Evolutionary conservation across 2,888 invertebrate genomes (phyloP), one percentile per base, ranked within the genome.

Genomic region (Mythimna pallens): DNA sequence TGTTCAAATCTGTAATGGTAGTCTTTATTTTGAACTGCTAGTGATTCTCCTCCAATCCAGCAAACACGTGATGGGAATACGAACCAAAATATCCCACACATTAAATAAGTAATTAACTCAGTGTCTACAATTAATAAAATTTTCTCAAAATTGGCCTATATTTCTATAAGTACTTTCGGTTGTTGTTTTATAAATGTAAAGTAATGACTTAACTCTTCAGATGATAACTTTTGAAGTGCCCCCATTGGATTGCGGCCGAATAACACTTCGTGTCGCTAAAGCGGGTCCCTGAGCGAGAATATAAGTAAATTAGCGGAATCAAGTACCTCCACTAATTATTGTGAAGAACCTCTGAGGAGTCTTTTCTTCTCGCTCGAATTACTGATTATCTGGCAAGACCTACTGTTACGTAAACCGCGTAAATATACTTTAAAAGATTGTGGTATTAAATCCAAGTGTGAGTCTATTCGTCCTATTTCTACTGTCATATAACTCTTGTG

Each of bases 291-390:
- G 58, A 76, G 80, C 80, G 78, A 78, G 76, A 82, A 77, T 75
- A 81, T 73, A 81, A 83, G 78, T 84, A 77, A 72, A 78, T 64
- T 66, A 84, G 64, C 64, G 73, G 68, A 30, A 78, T 83, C 74
- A 68, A 80, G 79, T 84, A 71, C 76, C 72, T 55, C 47, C 43
- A 65, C 77, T 73, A 84, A 84, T 76, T 75, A 75, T 74, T 77
- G 43, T 79, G 62, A 36, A 71, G 68, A 30, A 66, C 61, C 69
- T 64, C 50, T 58, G 54, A 72, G 62, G 43, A 75, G 67, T 9
- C 57, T 65, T 70, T 63, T 34, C 22, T 70, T 63, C 34, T 47
- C 64, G 54, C 34, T 73, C 30, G 30, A 62, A 65, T 74, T 70
- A 70, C 63, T 62, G 34, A 64, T 47, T 57, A 55, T 61, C 40